These are phyloP conservation scores for Temnothorax ravouxi DNA, from an alignment of 2,888 invertebrate species.

Conservation along the genomic window DNA sequence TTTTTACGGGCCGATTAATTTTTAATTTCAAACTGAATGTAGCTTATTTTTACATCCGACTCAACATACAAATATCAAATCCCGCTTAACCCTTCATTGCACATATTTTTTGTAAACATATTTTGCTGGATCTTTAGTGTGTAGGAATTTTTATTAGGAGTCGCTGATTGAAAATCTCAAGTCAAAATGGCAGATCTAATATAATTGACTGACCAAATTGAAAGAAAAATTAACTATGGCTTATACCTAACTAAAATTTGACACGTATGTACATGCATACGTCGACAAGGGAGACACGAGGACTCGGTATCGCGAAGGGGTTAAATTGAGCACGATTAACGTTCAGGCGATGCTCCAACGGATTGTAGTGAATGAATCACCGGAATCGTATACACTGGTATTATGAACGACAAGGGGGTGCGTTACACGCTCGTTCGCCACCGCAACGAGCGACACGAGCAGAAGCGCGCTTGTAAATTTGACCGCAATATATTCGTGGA, in stretches of 20 bases:
- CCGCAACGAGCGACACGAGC: slow-evolving; percentile 50
- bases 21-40: slow-evolving; percentile 24
- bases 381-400: slow-evolving; percentile 51
- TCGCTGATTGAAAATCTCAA: too few relatives aligned
- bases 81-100: neutral
- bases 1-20: slow-evolving; percentile 9
- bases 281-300: slow-evolving; percentile 26
- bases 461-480: slow-evolving; percentile 60
- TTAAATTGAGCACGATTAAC: slow-evolving; percentile 45
- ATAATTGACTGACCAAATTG: too few relatives aligned
- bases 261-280: neutral
- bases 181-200: too few relatives aligned
- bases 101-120: neutral
- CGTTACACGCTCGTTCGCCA: slow-evolving; percentile 51
- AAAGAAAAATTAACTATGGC: neutral
- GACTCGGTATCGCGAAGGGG: slow-evolving; percentile 1
- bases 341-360: slow-evolving; percentile 23
- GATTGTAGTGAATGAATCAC: slow-evolving; percentile 57
- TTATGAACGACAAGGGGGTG: slow-evolving; percentile 57
- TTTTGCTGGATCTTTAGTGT: neutral
- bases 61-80: neutral
- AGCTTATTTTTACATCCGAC: neutral
- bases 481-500: slow-evolving; percentile 63
- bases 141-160: neutral
- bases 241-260: neutral